These are phyloP conservation scores for Drosophila melanosoma DNA, from an alignment of 2,888 invertebrate species.

Conservation along the genomic window DNA sequence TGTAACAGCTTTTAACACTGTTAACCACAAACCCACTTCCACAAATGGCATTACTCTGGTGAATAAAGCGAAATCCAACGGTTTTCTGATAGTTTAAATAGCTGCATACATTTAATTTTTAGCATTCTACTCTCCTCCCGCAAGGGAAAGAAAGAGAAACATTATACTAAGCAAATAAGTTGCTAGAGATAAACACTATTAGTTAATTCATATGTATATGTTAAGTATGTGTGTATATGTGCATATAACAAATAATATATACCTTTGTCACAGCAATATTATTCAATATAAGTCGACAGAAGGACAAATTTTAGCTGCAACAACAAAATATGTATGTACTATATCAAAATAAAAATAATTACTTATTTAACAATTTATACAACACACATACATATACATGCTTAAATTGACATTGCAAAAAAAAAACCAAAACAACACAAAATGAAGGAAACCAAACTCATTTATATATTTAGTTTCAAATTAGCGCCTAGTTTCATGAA, in stretches of 20 bases:
- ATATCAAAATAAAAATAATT: conserved; percentile 20
- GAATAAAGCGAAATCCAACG: conserved; percentile 37
- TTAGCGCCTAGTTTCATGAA: conserved; percentile 44
- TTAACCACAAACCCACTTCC: conserved; percentile 7
- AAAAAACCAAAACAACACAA: conserved; percentile 11
- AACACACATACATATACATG: conserved; percentile 25
- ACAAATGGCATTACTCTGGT: neutral
- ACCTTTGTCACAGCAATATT: conserved; percentile 23
- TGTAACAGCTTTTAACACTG: conserved; percentile 35
- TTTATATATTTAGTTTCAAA: conserved; percentile 49
- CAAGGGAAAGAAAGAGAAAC: neutral
- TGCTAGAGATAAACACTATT: conserved; percentile 24
- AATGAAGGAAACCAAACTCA: conserved; percentile 43
- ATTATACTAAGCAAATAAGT: conserved; percentile 28
- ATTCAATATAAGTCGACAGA: neutral
- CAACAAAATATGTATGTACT: conserved; percentile 7
- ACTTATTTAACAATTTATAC: conserved; percentile 23
- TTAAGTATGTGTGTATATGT: conserved; percentile 16
- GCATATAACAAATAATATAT: conserved; percentile 2
- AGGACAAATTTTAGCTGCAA: conserved; percentile 3
- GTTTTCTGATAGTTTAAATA: conserved; percentile 38
- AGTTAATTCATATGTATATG: conserved; percentile 30
- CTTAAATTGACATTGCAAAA: conserved; percentile 14
- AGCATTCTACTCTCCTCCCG: conserved; percentile 5
- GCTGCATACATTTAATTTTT: conserved; percentile 1